phyloP scores from a whole-genome alignment of 2,113 vertebrate genomes.

The Pluvialis apricaria region DNA sequence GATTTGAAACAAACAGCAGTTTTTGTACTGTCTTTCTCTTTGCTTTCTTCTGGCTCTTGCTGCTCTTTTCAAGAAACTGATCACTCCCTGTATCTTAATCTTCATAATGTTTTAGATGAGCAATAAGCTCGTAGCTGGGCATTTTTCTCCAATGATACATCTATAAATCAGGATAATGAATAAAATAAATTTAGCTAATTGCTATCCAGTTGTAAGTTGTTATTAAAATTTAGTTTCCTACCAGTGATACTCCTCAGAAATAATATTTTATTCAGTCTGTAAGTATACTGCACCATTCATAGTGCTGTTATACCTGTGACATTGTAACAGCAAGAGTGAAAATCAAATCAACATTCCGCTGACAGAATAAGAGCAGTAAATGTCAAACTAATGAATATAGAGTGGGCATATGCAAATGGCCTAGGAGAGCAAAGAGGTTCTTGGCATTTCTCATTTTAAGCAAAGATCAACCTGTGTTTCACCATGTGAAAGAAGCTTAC shows the following conservation, averaged over 20 bases:
- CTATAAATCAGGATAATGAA: neutral
- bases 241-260: neutral
- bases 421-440: neutral
- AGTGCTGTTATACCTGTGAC: neutral
- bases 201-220: neutral
- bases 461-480: neutral
- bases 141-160: neutral
- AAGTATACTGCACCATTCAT: neutral
- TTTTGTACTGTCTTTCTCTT: neutral
- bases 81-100: neutral
- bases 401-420: constrained; percentile 27
- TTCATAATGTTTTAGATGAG: neutral
- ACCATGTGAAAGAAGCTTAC: neutral
- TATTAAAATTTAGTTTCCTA: neutral
- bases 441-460: neutral
- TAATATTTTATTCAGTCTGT: neutral
- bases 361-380: constrained; percentile 23
- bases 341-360: constrained; percentile 18
- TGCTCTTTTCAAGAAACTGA: neutral
- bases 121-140: neutral
- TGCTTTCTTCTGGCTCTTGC: neutral
- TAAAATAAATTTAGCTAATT: constrained; percentile 17
- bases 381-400: constrained; percentile 23
- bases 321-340: constrained; percentile 12
- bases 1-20: neutral